Percentiles rank a stretch among this genome's conserved stretches.
phyloP scores from a whole-genome alignment of 2,888 invertebrate genomes.

The Dynastes hyllus region DNA sequence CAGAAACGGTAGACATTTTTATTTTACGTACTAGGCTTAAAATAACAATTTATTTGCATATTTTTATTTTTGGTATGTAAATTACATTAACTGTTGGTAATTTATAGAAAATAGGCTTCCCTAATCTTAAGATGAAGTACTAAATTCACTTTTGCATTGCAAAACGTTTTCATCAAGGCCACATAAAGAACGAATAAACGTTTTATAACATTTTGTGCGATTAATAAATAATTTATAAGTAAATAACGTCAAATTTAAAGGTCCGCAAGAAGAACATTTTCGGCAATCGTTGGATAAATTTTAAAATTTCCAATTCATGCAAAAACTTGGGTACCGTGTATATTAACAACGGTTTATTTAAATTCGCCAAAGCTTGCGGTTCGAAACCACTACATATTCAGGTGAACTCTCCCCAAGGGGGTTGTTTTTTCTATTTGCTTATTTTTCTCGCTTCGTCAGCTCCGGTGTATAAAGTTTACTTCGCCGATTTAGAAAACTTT shows the following conservation, averaged over 20 bases:
- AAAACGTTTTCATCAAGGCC: too few relatives aligned
- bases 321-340: neutral
- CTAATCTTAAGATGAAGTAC: too few relatives aligned
- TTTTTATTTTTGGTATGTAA: too few relatives aligned
- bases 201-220: too few relatives aligned
- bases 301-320: conserved; percentile 30
- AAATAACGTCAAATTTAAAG: neutral
- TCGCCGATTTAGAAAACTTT: conserved; percentile 22
- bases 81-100: too few relatives aligned
- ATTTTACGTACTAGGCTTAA: too few relatives aligned
- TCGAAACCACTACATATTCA: conserved; percentile 39
- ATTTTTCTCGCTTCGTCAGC: conserved; percentile 30
- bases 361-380: conserved; percentile 30
- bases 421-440: conserved; percentile 36
- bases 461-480: conserved; percentile 28
- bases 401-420: conserved; percentile 29
- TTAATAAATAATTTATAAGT: neutral
- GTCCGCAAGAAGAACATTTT: neutral
- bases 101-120: too few relatives aligned
- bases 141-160: too few relatives aligned
- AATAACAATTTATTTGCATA: too few relatives aligned
- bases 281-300: neutral
- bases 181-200: too few relatives aligned
- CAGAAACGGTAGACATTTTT: too few relatives aligned
- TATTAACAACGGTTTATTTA: too few relatives aligned